Evolutionary conservation across 2,113 vertebrate genomes (phyloP), one percentile per base, ranked within the genome.

Genomic region (Podilymbus podiceps): DNA sequence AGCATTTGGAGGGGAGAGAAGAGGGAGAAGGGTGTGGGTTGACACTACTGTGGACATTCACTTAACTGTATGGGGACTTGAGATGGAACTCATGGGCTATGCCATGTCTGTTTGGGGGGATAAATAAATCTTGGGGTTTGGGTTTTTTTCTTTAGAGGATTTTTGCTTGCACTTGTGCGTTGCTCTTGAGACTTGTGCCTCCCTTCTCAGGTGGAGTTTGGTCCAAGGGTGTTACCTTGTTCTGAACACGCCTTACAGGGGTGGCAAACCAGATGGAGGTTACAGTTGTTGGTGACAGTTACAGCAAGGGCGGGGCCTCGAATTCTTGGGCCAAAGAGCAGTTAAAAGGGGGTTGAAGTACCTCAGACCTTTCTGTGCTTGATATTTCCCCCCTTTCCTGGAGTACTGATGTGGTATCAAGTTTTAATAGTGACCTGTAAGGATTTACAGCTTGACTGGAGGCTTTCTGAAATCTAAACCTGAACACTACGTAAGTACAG

Each of bases 251-350:
- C 42, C 64, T 40, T 8, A 5, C 17, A 7, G 85, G 31, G 73
- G n/a, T 20, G 67, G 9, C 72, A 17, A 5, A 3, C 60, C 67
- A 74, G 33, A 17, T 3, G 86, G 49, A 93, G 71, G 68, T 76
- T 77, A n/a, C 52, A 17, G 85, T 82, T 85, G 83, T 12, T 46
- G 49, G 47, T 81, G 87, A 12, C 93, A 46, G 85, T 90, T 96
- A 24, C 12, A 44, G 79, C 64, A 3, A 72, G 33, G 42, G 44
- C 4, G 1, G 6, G 35, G 46, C 72, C 68, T 27, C 71, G 75
- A 12, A 3, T 49, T 52, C 49, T 59, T 2, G 40, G 13, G 67
- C 14, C 5, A 7, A 1, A 49, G 60, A 23, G 8, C 15, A 14
- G 9, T 66, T 85, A 5, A 3, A 20, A 12, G 5, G 28, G 20